A percentile compares a stretch with the other conserved stretches of the same genome.
Conservation (phyloP, 2,888 invertebrate genomes). For the Isoperla grammatica region DNA sequence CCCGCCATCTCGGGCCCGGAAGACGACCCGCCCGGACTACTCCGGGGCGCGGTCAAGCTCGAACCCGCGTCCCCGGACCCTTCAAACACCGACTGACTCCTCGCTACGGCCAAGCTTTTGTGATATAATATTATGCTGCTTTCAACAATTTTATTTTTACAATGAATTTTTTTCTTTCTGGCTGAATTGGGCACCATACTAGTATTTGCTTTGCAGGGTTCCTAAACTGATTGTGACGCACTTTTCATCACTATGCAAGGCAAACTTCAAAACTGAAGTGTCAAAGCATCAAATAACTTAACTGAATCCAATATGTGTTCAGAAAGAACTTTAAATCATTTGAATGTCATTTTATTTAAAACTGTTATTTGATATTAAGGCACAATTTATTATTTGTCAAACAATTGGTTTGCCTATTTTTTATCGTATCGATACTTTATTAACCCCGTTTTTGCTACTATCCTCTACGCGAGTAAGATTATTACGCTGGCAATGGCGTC, state of each 20-base stretch:
- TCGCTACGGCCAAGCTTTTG: neutral
- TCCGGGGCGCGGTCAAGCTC: slow-evolving; percentile 7
- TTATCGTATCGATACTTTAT: too few species aligned
- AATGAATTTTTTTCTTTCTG: neutral
- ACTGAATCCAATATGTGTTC: too few species aligned
- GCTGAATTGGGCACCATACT: too few species aligned
- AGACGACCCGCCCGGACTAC: neutral
- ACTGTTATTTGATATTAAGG: too few species aligned
- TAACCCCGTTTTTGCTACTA: too few species aligned
- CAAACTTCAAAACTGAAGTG: neutral
- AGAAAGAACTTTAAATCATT: too few species aligned
- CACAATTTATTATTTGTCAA: too few species aligned
- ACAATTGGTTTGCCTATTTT: too few species aligned
- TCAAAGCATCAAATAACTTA: neutral
- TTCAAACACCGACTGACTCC: slow-evolving; percentile 1
- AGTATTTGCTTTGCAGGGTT: neutral
- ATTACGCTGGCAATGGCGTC: too few species aligned
- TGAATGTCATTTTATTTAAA: too few species aligned
- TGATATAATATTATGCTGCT: slow-evolving; percentile 3
- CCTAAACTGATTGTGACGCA: neutral
- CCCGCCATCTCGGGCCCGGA: slow-evolving; percentile 36
- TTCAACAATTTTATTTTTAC: neutral
- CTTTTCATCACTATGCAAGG: too few species aligned
- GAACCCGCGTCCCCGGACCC: slow-evolving; percentile 9
- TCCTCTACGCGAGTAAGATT: too few species aligned